These are phyloP conservation scores for Scyliorhinus canicula DNA, from an alignment of 2,797 vertebrate species.

Conservation along the genomic window DNA sequence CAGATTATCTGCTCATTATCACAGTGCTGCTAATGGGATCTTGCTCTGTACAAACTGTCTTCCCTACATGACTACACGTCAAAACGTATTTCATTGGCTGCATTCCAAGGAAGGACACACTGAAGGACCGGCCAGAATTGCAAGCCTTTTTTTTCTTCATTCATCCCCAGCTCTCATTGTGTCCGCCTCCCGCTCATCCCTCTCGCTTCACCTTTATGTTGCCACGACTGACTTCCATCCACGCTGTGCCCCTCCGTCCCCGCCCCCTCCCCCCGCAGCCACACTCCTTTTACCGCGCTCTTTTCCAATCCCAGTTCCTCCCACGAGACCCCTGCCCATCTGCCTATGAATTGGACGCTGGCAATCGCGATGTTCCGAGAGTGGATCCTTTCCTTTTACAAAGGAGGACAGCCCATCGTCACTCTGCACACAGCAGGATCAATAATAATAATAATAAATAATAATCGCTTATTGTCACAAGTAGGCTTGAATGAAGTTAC, in stretches of 20 bases:
- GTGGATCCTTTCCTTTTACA: too few relatives aligned
- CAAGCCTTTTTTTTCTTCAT: neutral
- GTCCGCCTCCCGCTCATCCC: neutral
- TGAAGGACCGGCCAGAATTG: neutral
- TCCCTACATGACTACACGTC: neutral
- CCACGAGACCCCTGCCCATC: neutral
- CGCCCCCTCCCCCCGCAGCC: too few relatives aligned
- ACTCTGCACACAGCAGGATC: neutral
- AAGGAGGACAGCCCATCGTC: neutral
- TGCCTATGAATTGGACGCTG: neutral
- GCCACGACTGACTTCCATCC: too few relatives aligned
- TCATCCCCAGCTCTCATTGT: neutral
- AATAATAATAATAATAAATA: too few relatives aligned
- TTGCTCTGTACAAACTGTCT: neutral
- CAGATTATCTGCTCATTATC: neutral
- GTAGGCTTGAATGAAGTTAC: too few relatives aligned
- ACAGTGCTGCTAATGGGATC: neutral
- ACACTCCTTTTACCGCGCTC: slow-evolving; percentile 42
- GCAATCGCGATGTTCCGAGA: neutral
- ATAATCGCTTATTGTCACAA: too few relatives aligned
- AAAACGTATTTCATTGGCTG: neutral
- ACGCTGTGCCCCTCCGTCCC: too few relatives aligned
- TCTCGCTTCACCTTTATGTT: neutral
- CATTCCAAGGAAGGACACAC: too few relatives aligned
- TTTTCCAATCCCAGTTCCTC: neutral